Evolutionary conservation across 2,113 vertebrate genomes (phyloP).

Genomic region (Antidorcas marsupialis): DNA sequence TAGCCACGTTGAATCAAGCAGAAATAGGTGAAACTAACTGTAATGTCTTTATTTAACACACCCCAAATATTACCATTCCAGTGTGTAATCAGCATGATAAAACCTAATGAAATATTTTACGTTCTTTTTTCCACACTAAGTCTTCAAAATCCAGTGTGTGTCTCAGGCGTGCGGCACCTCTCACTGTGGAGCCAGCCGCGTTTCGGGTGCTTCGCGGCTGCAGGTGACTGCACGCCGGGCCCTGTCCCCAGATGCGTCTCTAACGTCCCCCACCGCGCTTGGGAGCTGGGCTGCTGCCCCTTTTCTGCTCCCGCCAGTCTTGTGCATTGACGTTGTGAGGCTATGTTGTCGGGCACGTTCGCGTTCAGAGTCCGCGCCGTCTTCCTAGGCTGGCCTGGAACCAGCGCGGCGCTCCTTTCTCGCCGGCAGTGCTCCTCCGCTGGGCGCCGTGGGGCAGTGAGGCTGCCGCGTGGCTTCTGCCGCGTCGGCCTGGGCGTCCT

Average conservation of each 20-base stretch:
- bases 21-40: neutral
- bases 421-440: neutral
- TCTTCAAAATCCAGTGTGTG: neutral
- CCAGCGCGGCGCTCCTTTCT: neutral
- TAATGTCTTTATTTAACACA: neutral
- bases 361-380: too few relatives aligned
- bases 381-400: neutral
- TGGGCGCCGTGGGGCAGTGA: rapidly evolving
- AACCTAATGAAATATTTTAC: neutral
- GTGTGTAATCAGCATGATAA: neutral
- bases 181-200: rapidly evolving
- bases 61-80: neutral
- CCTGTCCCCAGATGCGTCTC: rapidly evolving
- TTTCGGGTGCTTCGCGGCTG: rapidly evolving
- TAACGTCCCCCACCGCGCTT: neutral
- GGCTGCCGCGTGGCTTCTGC: neutral
- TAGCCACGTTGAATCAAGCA: neutral
- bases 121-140: neutral
- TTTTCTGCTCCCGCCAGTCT: neutral
- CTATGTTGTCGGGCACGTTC: neutral
- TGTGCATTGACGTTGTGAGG: neutral
- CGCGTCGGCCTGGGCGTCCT: neutral
- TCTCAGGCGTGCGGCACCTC: neutral
- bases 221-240: rapidly evolving
- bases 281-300: neutral